Base-by-base conservation (phyloP, 2,113 vertebrate genomes). In the Egretta garzetta region DNA sequence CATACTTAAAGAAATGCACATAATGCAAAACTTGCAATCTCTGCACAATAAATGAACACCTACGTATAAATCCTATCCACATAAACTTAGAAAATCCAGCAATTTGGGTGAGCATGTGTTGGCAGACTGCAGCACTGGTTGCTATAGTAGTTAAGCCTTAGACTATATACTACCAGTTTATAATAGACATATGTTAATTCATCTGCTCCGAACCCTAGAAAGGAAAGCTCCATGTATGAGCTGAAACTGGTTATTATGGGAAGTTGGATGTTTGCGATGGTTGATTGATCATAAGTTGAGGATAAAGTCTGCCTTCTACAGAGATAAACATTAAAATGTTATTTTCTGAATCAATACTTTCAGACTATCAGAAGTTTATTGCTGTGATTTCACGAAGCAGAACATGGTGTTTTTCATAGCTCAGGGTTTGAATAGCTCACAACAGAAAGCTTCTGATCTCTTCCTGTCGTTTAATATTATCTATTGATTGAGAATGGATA, bases 91-190 rank as follows among this genome's bases (percentile, higher is more conserved):
- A 86, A 94, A 96, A 84, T 97, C 59, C 77, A 77, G 52, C 45
- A 77, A 63, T 97, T 97, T 94, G 68, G 70, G 86, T 95, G 81
- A 86, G 58, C 66, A 37, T 92, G 39, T 88, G 87, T 93, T 94
- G 92, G 96, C 90, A 92, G 95, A 93, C 92, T 85, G 68, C 89
- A 92, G 68, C 93, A 53, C 82, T 96, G 96, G 95, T 98, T 99
- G 94, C 98, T 97, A 95, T 95, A 84, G 97, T 6, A 88, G 92
- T 97, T 98, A 98, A 98, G 98, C 98, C 98, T 85, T 64, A 62
- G 60, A 86, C 88, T 74, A 73, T 91, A 43, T 94, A 58, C 39
- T 94, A 83, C 76, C 74, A 83, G 86, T 77, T 92, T 90, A 88
- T 91, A 97, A 91, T 91, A 74, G 94, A 73, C 59, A 23, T 76